Evolutionary conservation across 2,797 vertebrate species (phyloP).

Genomic region (Tragopan temminckii): DNA sequence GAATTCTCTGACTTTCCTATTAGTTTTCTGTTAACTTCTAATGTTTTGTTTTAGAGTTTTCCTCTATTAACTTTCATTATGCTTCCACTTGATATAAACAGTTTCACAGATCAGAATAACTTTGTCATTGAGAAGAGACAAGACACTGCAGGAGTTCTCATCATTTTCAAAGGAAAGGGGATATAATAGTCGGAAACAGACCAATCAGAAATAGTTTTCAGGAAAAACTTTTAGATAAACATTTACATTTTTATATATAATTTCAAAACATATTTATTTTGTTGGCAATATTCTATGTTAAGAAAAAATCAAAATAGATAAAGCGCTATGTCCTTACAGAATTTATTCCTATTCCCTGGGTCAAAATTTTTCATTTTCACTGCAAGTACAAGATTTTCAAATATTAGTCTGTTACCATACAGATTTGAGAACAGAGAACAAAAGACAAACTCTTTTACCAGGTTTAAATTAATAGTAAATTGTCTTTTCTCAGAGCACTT

Average conservation of each 20-base stretch:
- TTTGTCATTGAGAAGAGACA: not conserved
- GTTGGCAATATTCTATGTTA: not conserved
- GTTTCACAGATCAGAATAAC: not conserved
- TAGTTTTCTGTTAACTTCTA: not conserved
- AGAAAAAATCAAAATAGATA: not conserved
- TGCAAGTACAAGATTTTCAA: not conserved
- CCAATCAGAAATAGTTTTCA: not conserved
- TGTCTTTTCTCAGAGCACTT: not conserved
- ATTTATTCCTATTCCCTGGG: not conserved
- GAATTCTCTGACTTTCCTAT: not conserved
- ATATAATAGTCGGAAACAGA: not conserved
- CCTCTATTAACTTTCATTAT: not conserved
- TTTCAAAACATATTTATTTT: not conserved
- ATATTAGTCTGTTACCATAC: not conserved
- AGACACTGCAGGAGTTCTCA: not conserved
- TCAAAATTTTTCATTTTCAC: not conserved
- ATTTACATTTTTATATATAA: not conserved
- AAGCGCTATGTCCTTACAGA: not conserved
- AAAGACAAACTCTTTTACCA: not conserved
- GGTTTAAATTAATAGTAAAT: not conserved
- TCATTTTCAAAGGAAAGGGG: not conserved
- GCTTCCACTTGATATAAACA: not conserved
- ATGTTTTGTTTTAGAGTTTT: not conserved
- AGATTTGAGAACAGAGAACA: not conserved
- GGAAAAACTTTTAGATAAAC: not conserved